A percentile compares a stretch with the other conserved stretches of the same genome.
These are phyloP conservation scores for Pantelozetes paolii DNA, from an alignment of 2,888 invertebrate species.

Conservation along the genomic window DNA sequence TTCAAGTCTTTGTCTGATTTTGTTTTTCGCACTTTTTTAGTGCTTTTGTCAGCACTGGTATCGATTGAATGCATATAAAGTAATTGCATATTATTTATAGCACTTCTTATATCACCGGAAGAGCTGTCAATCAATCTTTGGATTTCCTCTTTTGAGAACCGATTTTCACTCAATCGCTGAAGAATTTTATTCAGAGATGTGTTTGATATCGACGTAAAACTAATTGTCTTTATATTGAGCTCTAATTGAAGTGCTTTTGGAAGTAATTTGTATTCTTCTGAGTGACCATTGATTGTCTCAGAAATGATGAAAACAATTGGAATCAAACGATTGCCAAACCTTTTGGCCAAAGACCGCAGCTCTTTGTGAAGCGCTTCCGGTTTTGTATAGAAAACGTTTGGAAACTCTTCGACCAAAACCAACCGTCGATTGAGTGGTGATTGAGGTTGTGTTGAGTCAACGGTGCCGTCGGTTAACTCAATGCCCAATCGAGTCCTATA, in stretches of 20 bases:
- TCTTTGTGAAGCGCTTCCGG: constrained; percentile 35
- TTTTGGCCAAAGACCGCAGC: neutral
- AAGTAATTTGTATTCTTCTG: constrained; percentile 29
- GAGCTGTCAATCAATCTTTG: neutral
- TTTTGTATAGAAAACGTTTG: constrained; percentile 9
- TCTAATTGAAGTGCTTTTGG: constrained; percentile 15
- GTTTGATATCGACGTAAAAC: constrained; percentile 7
- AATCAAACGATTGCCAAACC: neutral
- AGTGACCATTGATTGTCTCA: constrained; percentile 23
- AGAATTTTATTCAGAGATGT: constrained; percentile 5
- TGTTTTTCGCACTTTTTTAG: neutral
- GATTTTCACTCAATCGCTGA: neutral
- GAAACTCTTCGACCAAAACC: constrained; percentile 31
- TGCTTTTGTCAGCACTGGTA: neutral
- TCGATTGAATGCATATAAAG: constrained; percentile 25
- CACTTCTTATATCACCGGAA: constrained; percentile 35
- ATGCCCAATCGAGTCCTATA: constrained; percentile 5
- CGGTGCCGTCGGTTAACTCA: neutral
- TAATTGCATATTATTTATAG: constrained; percentile 30
- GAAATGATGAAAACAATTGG: constrained; percentile 38
- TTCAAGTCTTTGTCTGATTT: neutral
- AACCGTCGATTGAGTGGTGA: neutral
- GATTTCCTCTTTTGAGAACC: constrained; percentile 21
- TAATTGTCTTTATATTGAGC: constrained; percentile 11
- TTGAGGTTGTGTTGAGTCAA: neutral